Base-by-base conservation (phyloP, 2,888 invertebrate genomes). In the Ophraella communa region DNA sequence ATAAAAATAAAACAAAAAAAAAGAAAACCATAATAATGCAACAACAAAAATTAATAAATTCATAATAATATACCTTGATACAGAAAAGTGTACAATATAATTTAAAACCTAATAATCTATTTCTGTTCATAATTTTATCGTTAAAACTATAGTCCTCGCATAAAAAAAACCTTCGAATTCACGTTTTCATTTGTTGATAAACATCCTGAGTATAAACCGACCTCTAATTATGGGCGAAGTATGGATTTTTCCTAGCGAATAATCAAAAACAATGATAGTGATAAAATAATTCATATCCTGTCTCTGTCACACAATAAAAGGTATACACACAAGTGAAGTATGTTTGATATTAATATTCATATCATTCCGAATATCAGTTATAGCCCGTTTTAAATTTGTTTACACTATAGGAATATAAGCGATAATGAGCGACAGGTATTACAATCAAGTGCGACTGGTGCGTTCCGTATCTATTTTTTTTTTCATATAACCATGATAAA, bases 121-220 rank as follows among this genome's bases (percentile, higher is more conserved):
- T n/a, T n/a, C n/a, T n/a, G n/a, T n/a, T n/a, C n/a, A n/a, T n/a
- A n/a, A n/a, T n/a, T n/a, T n/a, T n/a, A n/a, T n/a, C n/a, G n/a
- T n/a, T n/a, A n/a, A n/a, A n/a, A n/a, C 70, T 71, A 71, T 71
- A 63, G 67, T 65, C 65, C 72, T 65, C 67, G 68, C 68, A 74
- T 73, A 73, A 71, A 72, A 62, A 49, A 49, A 49, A 23, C 24
- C 47, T 47, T 47, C 47, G 24, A 14, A 23, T 3, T 10, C n/a
- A 24, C 23, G 14, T 24, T 49, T 49, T 23, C 14, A 42, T 42
- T 55, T 18, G 17, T 42, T 21, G 14, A 35, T 55, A 44, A 45
- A 56, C 64, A 21, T 64, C 52, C 39, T 42, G 53, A 17, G 45
- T 49, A 18, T 20, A 49, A 52, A 53, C 42, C 44, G 39, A 44